Conservation (phyloP, 2,888 invertebrate species). For the Apamea monoglypha region DNA sequence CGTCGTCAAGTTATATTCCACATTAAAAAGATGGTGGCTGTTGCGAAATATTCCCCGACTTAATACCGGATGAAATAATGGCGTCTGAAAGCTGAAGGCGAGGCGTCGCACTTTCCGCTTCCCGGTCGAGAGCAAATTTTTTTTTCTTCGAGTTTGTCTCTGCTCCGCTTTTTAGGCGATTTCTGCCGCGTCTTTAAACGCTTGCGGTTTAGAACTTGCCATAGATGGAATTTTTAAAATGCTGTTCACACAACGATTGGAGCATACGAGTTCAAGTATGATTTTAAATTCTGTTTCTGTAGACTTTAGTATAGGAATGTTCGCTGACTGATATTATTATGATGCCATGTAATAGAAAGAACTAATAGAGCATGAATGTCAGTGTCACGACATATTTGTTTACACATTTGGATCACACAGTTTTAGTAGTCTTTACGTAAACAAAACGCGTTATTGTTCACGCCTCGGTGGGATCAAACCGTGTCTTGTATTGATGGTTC, state of each 20-base stretch:
- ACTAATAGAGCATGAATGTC: conserved; percentile 16
- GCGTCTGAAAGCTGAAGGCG: conserved; percentile 83
- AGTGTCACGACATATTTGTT: conserved; percentile 33
- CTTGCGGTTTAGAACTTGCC: conserved; percentile 69
- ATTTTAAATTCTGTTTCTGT: conserved; percentile 37
- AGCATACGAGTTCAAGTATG: conserved; percentile 2
- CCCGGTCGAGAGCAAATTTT: conserved; percentile 77
- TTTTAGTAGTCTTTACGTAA: conserved; percentile 44
- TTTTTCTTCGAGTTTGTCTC: conserved; percentile 76
- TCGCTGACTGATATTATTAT: background rate
- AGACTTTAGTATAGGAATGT: conserved; percentile 3
- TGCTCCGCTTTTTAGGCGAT: conserved; percentile 74
- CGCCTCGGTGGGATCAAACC: conserved; percentile 44
- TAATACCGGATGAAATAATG: conserved; percentile 83
- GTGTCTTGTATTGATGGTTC: conserved; percentile 73
- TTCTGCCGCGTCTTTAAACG: conserved; percentile 72
- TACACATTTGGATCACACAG: conserved; percentile 38
- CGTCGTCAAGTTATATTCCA: conserved; percentile 72
- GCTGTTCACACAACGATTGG: conserved; percentile 38
- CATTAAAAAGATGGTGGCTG: conserved; percentile 69
- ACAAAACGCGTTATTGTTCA: conserved; percentile 46
- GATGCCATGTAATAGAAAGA: conserved; percentile 11
- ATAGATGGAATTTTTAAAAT: conserved; percentile 74
- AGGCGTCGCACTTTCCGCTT: conserved; percentile 81
- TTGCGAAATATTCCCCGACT: conserved; percentile 74